A percentile compares a stretch with the other conserved stretches of the same genome.
Evolutionary conservation across 2,888 invertebrate genomes (phyloP).

Genomic region (Drosophila pullipes): DNA sequence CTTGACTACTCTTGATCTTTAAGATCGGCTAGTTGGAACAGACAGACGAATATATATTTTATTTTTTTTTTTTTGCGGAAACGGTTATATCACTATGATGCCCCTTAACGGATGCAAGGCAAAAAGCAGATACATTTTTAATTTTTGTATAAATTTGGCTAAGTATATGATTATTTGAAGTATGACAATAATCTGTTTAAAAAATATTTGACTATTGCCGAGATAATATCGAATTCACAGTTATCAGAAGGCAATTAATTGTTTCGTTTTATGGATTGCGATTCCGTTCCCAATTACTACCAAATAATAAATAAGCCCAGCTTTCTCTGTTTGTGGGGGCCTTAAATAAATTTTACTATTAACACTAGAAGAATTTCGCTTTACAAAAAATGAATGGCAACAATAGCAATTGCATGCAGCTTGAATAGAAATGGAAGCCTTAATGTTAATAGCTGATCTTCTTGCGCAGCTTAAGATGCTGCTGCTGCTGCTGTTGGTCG

Average conservation of each 20-base stretch:
- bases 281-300: slow-evolving; percentile 35
- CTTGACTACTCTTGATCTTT: background rate
- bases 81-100: background rate
- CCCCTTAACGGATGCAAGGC: background rate
- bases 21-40: background rate
- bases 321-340: slow-evolving; percentile 1
- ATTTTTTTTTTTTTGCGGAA: background rate
- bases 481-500: slow-evolving; percentile 64
- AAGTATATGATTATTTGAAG: background rate
- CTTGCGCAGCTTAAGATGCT: slow-evolving; percentile 83
- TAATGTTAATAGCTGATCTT: slow-evolving; percentile 83
- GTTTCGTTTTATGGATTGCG: slow-evolving; percentile 21
- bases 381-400: slow-evolving; percentile 28
- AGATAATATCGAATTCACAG: slow-evolving; percentile 29
- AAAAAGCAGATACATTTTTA: background rate
- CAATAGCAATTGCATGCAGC: slow-evolving; percentile 31
- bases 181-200: background rate
- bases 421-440: background rate
- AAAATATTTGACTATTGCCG: slow-evolving; percentile 10
- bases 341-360: slow-evolving; percentile 45
- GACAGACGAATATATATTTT: background rate
- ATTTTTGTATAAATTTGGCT: background rate
- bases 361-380: slow-evolving; percentile 30
- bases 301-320: slow-evolving; percentile 18
- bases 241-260: slow-evolving; percentile 40